Evolutionary conservation across 2,113 vertebrate species (phyloP).

Genomic region (Bujurquina vittata): DNA sequence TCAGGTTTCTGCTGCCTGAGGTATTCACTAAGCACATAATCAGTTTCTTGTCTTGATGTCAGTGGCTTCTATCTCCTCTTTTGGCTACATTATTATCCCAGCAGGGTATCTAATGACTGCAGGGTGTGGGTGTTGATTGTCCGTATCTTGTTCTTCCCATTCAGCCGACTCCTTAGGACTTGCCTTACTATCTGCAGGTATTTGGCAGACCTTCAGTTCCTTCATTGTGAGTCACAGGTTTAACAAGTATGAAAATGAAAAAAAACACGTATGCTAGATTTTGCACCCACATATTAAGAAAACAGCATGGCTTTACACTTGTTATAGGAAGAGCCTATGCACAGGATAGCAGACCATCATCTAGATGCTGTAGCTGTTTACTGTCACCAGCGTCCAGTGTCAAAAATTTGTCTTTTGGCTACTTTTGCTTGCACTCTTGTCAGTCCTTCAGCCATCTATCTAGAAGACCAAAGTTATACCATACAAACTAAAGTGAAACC

Average conservation of each 20-base stretch:
- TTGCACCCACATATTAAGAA: not conserved
- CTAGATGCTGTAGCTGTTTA: not conserved
- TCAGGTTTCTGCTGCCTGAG: too few relatives aligned
- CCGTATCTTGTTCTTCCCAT: too few relatives aligned
- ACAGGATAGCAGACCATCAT: not conserved
- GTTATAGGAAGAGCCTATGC: accelerated
- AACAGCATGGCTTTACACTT: too few relatives aligned
- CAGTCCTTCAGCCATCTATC: not conserved
- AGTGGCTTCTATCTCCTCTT: too few relatives aligned
- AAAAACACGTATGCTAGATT: not conserved
- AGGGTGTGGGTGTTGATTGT: too few relatives aligned
- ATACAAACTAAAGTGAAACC: not conserved
- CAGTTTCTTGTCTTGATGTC: too few relatives aligned
- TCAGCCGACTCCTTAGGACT: too few relatives aligned
- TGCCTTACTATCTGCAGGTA: too few relatives aligned
- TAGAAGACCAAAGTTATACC: not conserved
- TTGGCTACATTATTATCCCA: too few relatives aligned
- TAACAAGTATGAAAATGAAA: not conserved
- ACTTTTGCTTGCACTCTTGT: not conserved
- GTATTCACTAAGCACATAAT: too few relatives aligned
- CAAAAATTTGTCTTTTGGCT: not conserved
- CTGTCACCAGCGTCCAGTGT: not conserved
- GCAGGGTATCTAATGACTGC: too few relatives aligned
- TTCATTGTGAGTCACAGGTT: not conserved
- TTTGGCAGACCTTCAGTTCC: too few relatives aligned